These are phyloP conservation scores for Heliopora coerulea DNA, from an alignment of 92 coral and sea anemone species.

Conservation along the genomic window DNA sequence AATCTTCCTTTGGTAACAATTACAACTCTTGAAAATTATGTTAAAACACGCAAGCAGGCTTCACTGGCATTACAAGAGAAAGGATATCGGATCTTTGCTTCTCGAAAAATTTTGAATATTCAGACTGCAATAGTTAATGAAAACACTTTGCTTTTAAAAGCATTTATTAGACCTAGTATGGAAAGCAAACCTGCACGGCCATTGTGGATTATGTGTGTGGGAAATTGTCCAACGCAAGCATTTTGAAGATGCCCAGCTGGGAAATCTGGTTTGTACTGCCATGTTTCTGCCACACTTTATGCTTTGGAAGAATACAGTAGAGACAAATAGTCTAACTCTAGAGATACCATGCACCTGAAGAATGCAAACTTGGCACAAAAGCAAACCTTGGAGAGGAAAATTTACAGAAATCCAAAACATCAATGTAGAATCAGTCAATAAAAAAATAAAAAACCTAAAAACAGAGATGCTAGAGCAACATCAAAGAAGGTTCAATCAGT, in stretches of 20 bases:
- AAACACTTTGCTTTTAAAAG: slow-evolving; percentile 3
- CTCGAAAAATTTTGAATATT: slow-evolving; percentile 15
- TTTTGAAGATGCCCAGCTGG: slow-evolving; percentile 29
- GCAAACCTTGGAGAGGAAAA: slow-evolving; percentile 20
- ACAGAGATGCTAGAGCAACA: slow-evolving; percentile 1
- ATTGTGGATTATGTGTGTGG: neutral
- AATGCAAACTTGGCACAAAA: slow-evolving; percentile 14
- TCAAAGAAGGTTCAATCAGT: slow-evolving; percentile 8
- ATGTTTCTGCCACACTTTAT: slow-evolving; percentile 20
- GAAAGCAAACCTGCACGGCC: slow-evolving; percentile 26
- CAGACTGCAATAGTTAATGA: slow-evolving; percentile 7
- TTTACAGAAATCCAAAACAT: neutral
- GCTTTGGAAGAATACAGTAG: slow-evolving; percentile 19
- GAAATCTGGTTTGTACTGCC: slow-evolving; percentile 14
- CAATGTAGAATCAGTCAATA: neutral
- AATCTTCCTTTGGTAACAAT: slow-evolving; percentile 1
- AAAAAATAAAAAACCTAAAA: slow-evolving; percentile 5
- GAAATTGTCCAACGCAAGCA: slow-evolving; percentile 3
- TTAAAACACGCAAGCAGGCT: slow-evolving; percentile 10
- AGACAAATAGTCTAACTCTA: neutral
- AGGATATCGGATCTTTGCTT: slow-evolving; percentile 26
- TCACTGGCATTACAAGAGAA: slow-evolving; percentile 22
- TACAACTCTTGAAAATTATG: slow-evolving; percentile 4
- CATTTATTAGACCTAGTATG: slow-evolving; percentile 18
- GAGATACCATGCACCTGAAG: neutral